Percentiles rank a stretch among this genome's conserved stretches.
phyloP scores from a whole-genome alignment of 2,888 invertebrate species.

The Polia nebulosa region DNA sequence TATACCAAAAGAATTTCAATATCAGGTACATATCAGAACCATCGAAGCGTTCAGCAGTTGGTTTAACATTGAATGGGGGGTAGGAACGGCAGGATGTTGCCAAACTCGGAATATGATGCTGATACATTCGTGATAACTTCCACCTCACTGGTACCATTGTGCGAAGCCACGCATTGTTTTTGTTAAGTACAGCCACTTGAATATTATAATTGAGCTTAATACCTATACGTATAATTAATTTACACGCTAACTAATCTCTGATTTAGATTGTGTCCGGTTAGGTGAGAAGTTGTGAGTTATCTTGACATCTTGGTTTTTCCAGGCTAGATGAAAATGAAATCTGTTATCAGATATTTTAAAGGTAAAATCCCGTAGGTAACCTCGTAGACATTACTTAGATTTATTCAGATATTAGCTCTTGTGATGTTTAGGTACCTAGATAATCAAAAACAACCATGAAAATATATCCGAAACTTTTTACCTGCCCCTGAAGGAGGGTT shows the following conservation, averaged over 20 bases:
- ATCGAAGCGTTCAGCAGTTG: constrained; percentile 66
- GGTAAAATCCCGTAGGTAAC: not conserved
- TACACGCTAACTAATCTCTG: constrained; percentile 7
- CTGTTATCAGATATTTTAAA: not conserved
- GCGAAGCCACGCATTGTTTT: constrained; percentile 67
- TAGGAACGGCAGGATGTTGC: constrained; percentile 70
- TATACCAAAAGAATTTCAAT: constrained; percentile 53
- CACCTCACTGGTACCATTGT: constrained; percentile 65
- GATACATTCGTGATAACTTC: constrained; percentile 70
- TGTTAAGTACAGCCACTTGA: constrained; percentile 39
- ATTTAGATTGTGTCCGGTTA: constrained; percentile 51
- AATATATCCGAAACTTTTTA: not conserved
- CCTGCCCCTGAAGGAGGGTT: too few relatives aligned
- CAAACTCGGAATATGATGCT: constrained; percentile 69
- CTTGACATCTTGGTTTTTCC: constrained; percentile 39
- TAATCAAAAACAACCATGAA: not conserved
- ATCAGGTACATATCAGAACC: constrained; percentile 40
- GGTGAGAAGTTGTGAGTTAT: constrained; percentile 36
- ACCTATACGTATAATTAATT: constrained; percentile 34
- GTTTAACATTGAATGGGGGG: constrained; percentile 75
- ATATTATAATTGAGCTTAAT: constrained; percentile 52
- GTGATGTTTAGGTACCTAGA: too few relatives aligned
- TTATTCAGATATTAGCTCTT: not conserved
- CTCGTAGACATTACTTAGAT: not conserved
- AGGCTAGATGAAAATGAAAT: not conserved